phyloP scores from a whole-genome alignment of 2,113 vertebrate genomes.

The Seriola aureovittata region DNA sequence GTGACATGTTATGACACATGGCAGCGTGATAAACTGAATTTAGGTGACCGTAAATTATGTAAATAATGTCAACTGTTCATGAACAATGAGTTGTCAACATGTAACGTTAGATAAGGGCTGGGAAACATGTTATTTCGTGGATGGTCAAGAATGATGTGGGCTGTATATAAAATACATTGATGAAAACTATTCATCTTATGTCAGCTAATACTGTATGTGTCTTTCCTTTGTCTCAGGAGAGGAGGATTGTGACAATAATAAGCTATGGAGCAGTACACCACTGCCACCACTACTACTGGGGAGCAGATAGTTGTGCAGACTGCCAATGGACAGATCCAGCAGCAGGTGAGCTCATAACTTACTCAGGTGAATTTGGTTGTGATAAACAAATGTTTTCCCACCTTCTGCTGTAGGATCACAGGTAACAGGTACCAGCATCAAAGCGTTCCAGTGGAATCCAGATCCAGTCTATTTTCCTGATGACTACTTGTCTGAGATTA shows the following conservation, averaged over 20 bases:
- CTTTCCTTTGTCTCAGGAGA: slow-evolving; percentile 36
- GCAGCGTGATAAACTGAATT: neutral
- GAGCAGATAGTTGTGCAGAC: slow-evolving; percentile 98
- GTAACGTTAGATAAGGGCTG: neutral
- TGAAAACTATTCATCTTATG: fast-evolving
- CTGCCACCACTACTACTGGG: slow-evolving; percentile 91
- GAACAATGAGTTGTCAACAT: neutral
- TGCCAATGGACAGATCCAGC: slow-evolving; percentile 93
- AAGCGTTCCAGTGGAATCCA: slow-evolving; percentile 7
- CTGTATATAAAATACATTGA: neutral
- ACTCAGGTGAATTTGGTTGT: neutral
- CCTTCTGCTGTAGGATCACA: neutral
- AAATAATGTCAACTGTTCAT: neutral
- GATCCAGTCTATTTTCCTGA: neutral
- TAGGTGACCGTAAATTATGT: neutral
- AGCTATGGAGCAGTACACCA: slow-evolving; percentile 95
- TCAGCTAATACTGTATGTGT: neutral
- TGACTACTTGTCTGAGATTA: slow-evolving; percentile 55
- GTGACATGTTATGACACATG: neutral
- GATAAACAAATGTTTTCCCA: neutral
- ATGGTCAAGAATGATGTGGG: neutral
- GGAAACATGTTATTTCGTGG: neutral
- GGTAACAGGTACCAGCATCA: neutral
- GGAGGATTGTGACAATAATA: slow-evolving; percentile 35
- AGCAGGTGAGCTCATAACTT: slow-evolving; percentile 87